Percentiles rank a stretch among this genome's conserved stretches.
phyloP scores from a whole-genome alignment of 1,140 invertebrate species.

The Cecropterus lyciades region DNA sequence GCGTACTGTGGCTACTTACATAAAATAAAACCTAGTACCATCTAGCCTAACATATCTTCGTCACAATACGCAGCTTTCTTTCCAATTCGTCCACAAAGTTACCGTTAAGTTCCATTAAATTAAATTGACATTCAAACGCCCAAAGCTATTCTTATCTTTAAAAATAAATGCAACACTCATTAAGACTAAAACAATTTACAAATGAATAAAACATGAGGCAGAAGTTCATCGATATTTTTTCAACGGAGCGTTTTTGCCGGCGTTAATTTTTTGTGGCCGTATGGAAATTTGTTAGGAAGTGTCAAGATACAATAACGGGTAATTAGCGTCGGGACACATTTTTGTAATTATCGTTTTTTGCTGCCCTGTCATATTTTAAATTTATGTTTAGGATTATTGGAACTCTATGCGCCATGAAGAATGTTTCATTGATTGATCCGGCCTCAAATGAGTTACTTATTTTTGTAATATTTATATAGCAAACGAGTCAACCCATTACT shows the following conservation, averaged over 20 bases:
- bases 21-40: too few species aligned
- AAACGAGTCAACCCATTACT: too few species aligned
- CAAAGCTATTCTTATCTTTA: slow-evolving; percentile 10
- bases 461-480: too few species aligned
- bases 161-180: slow-evolving; percentile 17
- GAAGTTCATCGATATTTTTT: slow-evolving; percentile 29
- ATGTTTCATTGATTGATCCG: neutral
- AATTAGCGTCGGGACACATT: slow-evolving; percentile 64
- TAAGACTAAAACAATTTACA: slow-evolving; percentile 42
- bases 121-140: slow-evolving; percentile 11
- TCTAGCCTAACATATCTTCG: too few species aligned
- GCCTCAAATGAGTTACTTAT: too few species aligned
- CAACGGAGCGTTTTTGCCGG: slow-evolving; percentile 37
- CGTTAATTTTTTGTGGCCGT: slow-evolving; percentile 32
- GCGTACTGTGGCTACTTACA: too few species aligned
- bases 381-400: slow-evolving; percentile 43
- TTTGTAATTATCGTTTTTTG: slow-evolving; percentile 53
- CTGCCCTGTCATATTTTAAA: slow-evolving; percentile 50
- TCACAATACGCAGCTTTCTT: too few species aligned
- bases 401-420: neutral
- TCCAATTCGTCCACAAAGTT: too few species aligned
- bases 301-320: slow-evolving; percentile 58
- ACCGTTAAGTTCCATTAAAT: slow-evolving; percentile 14
- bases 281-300: slow-evolving; percentile 52
- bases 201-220: slow-evolving; percentile 40